phyloP scores from a whole-genome alignment of 2,888 invertebrate species.

The Nephrotoma appendiculata region DNA sequence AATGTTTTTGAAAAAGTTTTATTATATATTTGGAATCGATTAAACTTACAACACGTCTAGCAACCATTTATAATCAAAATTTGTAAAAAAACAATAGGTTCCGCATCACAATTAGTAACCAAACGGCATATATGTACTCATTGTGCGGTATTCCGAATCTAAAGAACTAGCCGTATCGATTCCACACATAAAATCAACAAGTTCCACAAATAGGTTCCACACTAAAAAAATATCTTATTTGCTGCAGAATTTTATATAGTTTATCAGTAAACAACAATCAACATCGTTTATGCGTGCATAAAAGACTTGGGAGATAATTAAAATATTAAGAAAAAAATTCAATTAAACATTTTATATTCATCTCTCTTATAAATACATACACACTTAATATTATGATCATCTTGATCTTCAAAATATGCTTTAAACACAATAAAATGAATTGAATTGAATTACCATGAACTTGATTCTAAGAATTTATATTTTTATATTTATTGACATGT shows the following conservation, averaged over 20 bases:
- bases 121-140: too few species aligned
- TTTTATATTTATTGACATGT: background rate
- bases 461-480: background rate
- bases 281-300: background rate
- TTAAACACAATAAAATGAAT: background rate
- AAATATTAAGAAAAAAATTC: background rate
- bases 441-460: conserved; percentile 3
- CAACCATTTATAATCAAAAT: background rate
- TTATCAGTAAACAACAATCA: background rate
- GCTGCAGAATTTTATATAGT: background rate
- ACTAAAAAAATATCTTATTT: background rate
- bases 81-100: background rate
- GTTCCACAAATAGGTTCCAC: background rate
- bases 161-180: background rate
- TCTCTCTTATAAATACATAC: background rate
- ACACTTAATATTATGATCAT: background rate
- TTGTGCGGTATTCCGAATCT: background rate
- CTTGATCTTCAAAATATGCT: background rate
- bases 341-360: background rate
- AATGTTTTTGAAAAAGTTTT: background rate
- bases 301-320: background rate
- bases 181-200: background rate
- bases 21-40: background rate
- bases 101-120: background rate
- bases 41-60: background rate